Base-by-base conservation (phyloP, 2,797 vertebrate genomes). In the Ceryle rudis region DNA sequence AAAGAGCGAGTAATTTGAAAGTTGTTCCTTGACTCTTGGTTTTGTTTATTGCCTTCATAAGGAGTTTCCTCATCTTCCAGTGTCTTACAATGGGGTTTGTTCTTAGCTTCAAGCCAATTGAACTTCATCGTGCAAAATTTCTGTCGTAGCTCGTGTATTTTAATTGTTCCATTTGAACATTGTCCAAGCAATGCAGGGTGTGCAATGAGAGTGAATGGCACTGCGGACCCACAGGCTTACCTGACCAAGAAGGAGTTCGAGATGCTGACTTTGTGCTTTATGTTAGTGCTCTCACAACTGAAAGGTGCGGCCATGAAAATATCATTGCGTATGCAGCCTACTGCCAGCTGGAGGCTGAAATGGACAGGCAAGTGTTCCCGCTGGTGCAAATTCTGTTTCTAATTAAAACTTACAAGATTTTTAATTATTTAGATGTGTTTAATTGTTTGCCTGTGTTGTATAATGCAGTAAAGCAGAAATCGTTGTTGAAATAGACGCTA, bases 321-420 rank as follows among this genome's bases (percentile, higher is more conserved):
- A 99, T 99, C 41, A 99, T 99, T 85, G 99, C 99, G 5, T 99
- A 99, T 13, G 99, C 99, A 57, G 99, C 99, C 10, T 99, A 99
- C 96, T 99, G 99, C 97, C 99, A 99, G n/a, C 98, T 99, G 96
- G 99, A 99, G 98, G 98, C 99, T 25, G 98, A 99, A 96, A 98
- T 99, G 94, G 99, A 99, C 98, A 99, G 99, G 99, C 99, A 96
- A 97, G 83, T 72, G 37, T 95, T 87, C 17, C 15, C 18, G 58
- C n/a, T 57, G 77, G 14, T 61, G 42, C 67, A 71, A 73, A 61
- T 6, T 46, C 17, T 20, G 18, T 26, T 70, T 67, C 33, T 5
- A 77, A 52, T 39, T 66, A 11, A 86, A 37, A n/a, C 49, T 66
- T 78, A 3, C 1, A 3, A 19, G 10, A 4, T 37, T 64, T 71